Evolutionary conservation across 2,888 invertebrate genomes (phyloP), one percentile per base, ranked within the genome.

Genomic region (Mesorhabditis belari): DNA sequence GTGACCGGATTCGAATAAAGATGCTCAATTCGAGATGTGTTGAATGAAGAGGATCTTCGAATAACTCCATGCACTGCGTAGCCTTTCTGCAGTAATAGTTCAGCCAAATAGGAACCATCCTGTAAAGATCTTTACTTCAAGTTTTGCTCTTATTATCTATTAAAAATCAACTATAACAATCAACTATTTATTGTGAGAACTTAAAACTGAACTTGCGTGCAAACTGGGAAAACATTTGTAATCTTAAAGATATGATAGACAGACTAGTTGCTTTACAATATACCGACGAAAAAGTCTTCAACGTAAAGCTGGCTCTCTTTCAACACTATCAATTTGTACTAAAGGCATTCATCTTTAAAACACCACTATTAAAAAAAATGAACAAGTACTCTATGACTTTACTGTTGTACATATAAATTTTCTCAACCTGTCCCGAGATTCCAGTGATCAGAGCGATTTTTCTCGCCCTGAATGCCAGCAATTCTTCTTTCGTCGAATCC

Each of bases 71-170:
- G 96, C 0, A 98, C 85, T 81, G 84, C 75, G 81, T 96, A 96
- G 6, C 91, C 92, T 83, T 94, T 95, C 57, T 88, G 87, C 23
- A 96, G 84, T 2, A 96, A 85, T 67, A 96, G 88, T 83, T 98
- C 96, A 0, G 95, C 91, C 69, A 98, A 85, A 82, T 96, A 98
- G 0, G 95, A 96, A 2, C 96, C 96, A 87, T 98, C 96, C 93
- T 95, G 77, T 29, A 84, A 44, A 52, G 19, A 55, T 12, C 17
- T 17, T 27, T 12, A 58, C 21, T 24, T 2, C 23, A 23, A 55
- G n/a, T n/a, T 9, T 1, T 35, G 44, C 44, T 35, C n/a, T n/a
- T n/a, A n/a, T n/a, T n/a, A n/a, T n/a, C n/a, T n/a, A n/a, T n/a
- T n/a, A n/a, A n/a, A n/a, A n/a, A n/a, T n/a, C n/a, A n/a, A n/a